Conservation (phyloP, 2,113 vertebrate species). For the Antennarius striatus region DNA sequence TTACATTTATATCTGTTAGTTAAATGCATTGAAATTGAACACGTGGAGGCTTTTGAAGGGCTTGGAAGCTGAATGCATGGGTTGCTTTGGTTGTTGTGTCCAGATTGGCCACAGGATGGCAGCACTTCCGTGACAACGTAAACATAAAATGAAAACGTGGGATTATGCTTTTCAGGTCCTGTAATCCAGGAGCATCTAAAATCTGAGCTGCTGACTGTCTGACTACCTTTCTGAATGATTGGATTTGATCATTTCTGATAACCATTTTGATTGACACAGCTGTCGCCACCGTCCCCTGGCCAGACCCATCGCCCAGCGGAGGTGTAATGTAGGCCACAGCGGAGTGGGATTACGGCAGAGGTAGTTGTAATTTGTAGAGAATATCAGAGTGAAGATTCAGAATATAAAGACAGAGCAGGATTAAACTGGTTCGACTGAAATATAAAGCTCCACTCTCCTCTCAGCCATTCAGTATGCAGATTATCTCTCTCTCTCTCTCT, state of each 20-base stretch:
- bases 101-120: constrained; percentile 30
- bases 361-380: constrained; percentile 69
- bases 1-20: no score
- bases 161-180: constrained; percentile 56
- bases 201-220: constrained; percentile 20
- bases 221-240: constrained; percentile 52
- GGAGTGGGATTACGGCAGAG: constrained; percentile 67
- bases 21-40: neutral
- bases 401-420: constrained; percentile 59
- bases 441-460: constrained; percentile 28
- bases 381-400: constrained; percentile 59
- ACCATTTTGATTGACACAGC: constrained; percentile 40
- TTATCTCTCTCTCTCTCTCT: constrained; percentile 20
- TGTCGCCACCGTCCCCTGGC: constrained; percentile 7
- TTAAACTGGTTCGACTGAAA: constrained; percentile 50
- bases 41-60: neutral
- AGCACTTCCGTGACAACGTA: neutral
- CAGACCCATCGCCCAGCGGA: neutral
- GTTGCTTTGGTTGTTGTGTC: neutral
- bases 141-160: constrained; percentile 1
- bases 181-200: constrained; percentile 48
- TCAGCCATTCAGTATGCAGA: constrained; percentile 31
- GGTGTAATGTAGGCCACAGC: constrained; percentile 55
- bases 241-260: constrained; percentile 43
- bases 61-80: neutral